Evolutionary conservation across 2,888 invertebrate genomes (phyloP).

Genomic region (Drosophila sordidula): DNA sequence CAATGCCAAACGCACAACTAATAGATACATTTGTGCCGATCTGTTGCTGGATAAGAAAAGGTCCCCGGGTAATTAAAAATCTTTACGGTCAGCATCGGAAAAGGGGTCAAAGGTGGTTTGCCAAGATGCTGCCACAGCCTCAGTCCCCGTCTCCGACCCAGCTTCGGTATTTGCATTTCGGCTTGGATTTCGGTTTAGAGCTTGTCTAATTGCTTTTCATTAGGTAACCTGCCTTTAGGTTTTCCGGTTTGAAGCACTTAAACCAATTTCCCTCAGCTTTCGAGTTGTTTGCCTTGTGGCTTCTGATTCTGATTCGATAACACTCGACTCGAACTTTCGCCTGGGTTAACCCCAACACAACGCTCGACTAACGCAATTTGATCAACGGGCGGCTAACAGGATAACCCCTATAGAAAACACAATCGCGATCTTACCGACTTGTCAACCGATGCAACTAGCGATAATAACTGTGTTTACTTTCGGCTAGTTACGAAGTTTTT

Average conservation of each 20-base stretch:
- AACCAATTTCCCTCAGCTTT: constrained; percentile 52
- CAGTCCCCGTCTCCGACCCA: constrained; percentile 1
- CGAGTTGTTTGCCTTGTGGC: constrained; percentile 50
- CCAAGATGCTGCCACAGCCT: constrained; percentile 35
- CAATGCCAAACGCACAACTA: constrained; percentile 69
- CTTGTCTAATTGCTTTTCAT: constrained; percentile 50
- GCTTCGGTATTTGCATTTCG: constrained; percentile 8
- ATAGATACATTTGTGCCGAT: constrained; percentile 69
- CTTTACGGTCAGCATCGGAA: constrained; percentile 52
- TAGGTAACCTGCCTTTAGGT: constrained; percentile 22
- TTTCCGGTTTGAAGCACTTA: constrained; percentile 49
- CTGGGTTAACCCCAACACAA: constrained; percentile 8
- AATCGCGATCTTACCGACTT: not conserved
- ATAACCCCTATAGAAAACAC: too few species aligned
- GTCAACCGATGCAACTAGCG: too few species aligned
- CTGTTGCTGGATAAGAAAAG: constrained; percentile 39
- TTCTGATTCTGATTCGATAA: constrained; percentile 40
- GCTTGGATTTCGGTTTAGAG: constrained; percentile 1
- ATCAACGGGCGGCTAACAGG: not conserved
- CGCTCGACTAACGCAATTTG: constrained; percentile 11
- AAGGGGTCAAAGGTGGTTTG: constrained; percentile 47
- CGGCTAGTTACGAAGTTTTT: too few species aligned
- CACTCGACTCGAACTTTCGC: constrained; percentile 3
- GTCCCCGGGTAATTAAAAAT: constrained; percentile 55
- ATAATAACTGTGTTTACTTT: too few species aligned